phyloP scores from a whole-genome alignment of 2,888 invertebrate species.

The Nymphalis c-album region DNA sequence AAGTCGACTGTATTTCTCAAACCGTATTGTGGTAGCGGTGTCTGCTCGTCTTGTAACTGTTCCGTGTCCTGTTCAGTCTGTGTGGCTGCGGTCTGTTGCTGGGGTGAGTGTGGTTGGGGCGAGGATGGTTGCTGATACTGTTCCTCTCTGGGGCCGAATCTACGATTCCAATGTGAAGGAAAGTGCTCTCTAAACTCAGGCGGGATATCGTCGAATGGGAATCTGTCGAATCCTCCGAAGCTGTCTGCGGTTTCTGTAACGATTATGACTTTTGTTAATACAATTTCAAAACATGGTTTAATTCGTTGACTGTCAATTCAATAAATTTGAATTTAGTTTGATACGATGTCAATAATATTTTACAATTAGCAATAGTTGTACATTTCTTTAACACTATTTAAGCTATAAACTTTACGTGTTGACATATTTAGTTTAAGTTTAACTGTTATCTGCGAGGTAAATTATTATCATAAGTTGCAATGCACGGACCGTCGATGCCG shows the following conservation, averaged over 20 bases:
- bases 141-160: slow-evolving; percentile 64
- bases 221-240: slow-evolving; percentile 78
- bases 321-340: too few relatives aligned
- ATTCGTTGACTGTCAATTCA: background rate
- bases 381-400: too few relatives aligned
- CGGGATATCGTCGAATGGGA: slow-evolving; percentile 78
- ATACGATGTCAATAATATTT: too few relatives aligned
- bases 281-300: slow-evolving; percentile 43
- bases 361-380: too few relatives aligned
- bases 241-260: slow-evolving; percentile 76
- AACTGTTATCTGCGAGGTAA: too few relatives aligned
- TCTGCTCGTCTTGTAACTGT: slow-evolving; percentile 51
- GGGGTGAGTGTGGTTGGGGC: slow-evolving; percentile 50
- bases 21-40: slow-evolving; percentile 83
- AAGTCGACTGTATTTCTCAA: slow-evolving; percentile 90
- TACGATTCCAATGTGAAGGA: slow-evolving; percentile 71
- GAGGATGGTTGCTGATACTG: slow-evolving; percentile 50
- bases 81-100: slow-evolving; percentile 64
- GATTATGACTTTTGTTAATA: slow-evolving; percentile 53
- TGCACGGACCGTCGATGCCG: slow-evolving; percentile 66
- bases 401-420: too few relatives aligned
- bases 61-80: slow-evolving; percentile 66
- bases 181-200: slow-evolving; percentile 76
- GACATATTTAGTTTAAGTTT: too few relatives aligned
- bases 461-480: background rate